These are phyloP conservation scores for Xanthia togata DNA, from an alignment of 2,888 invertebrate genomes.

Conservation along the genomic window DNA sequence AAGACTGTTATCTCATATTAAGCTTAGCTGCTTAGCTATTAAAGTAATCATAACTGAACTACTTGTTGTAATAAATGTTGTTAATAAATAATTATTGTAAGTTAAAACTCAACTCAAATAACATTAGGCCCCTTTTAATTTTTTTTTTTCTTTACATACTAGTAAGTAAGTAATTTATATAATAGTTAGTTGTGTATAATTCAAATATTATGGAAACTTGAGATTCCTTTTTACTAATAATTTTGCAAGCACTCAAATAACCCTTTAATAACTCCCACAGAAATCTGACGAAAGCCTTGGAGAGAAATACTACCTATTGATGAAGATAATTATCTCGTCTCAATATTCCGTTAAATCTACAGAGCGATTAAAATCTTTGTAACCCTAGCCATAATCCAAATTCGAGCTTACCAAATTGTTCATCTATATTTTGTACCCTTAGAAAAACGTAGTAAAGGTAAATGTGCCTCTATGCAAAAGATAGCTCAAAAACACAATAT, in stretches of 20 bases:
- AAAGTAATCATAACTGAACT: slow-evolving; percentile 5
- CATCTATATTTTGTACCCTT: slow-evolving; percentile 5
- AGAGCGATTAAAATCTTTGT: neutral
- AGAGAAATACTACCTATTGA: neutral
- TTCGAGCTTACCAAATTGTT: neutral
- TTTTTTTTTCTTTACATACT: too few relatives aligned
- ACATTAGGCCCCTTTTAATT: too few relatives aligned
- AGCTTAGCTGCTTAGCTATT: slow-evolving; percentile 14
- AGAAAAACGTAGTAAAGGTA: slow-evolving; percentile 26
- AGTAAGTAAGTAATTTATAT: too few relatives aligned
- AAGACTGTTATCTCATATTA: slow-evolving; percentile 19
- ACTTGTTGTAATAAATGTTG: slow-evolving; percentile 8
- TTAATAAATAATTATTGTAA: neutral
- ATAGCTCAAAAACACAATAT: slow-evolving; percentile 48
- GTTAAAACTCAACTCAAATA: neutral
- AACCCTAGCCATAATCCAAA: neutral
- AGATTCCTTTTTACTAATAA: too few relatives aligned
- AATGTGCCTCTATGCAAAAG: slow-evolving; percentile 4
- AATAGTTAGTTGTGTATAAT: too few relatives aligned
- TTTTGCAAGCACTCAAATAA: too few relatives aligned
- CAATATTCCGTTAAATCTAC: neutral
- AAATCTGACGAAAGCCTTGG: neutral
- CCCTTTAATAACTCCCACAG: neutral
- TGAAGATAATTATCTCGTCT: too few relatives aligned
- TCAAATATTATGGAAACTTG: too few relatives aligned